Evolutionary conservation across 2,888 invertebrate genomes (phyloP).

Genomic region (Acanthosepion esculentum): DNA sequence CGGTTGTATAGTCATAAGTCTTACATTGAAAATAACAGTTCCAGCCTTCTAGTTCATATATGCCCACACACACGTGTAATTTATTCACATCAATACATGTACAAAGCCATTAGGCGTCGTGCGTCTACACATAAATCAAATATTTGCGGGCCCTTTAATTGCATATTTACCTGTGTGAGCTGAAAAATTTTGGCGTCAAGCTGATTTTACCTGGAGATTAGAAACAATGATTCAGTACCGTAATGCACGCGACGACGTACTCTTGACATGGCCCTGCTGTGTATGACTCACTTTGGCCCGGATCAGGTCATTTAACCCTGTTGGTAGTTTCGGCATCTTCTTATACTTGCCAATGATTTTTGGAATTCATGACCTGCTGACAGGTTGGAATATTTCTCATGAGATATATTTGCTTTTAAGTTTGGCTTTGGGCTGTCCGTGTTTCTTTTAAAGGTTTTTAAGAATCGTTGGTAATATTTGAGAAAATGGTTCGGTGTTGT

Average conservation of each 20-base stretch:
- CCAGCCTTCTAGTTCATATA: no score
- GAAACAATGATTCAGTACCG: background rate
- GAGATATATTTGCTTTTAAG: background rate
- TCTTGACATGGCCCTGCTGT: background rate
- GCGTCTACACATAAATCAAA: background rate
- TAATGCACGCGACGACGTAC: background rate
- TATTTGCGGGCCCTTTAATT: background rate
- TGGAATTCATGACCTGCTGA: background rate
- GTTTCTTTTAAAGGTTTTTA: background rate
- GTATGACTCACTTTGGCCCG: background rate
- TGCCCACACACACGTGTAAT: no score
- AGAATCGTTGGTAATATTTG: background rate
- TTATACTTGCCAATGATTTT: background rate
- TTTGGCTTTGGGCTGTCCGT: background rate
- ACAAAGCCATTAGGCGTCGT: background rate
- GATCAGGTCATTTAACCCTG: background rate
- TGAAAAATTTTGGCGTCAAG: background rate
- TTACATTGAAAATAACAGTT: no score
- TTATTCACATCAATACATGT: background rate
- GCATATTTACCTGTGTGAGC: background rate
- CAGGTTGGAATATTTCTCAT: background rate
- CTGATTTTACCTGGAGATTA: background rate
- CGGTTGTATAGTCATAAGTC: no score
- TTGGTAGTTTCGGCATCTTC: background rate
- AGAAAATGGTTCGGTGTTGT: background rate